These are phyloP conservation scores for Oxygymnocypris stewartii DNA, from an alignment of 2,113 vertebrate genomes.

Conservation along the genomic window DNA sequence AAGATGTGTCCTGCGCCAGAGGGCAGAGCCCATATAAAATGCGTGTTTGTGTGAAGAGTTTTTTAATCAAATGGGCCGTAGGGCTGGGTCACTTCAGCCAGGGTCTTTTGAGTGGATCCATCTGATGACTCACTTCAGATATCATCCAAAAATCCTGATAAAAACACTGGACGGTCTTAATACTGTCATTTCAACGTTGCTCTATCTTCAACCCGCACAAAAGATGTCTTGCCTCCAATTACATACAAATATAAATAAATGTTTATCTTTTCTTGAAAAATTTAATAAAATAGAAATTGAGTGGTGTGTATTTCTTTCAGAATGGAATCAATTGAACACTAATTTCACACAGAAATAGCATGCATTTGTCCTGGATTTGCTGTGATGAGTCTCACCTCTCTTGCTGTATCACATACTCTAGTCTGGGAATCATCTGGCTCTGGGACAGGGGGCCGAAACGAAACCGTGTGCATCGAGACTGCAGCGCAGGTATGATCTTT, in stretches of 20 bases:
- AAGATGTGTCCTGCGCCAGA: slow-evolving; percentile 3
- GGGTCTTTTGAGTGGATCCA: slow-evolving; percentile 25
- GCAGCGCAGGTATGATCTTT: slow-evolving; percentile 96
- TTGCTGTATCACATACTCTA: slow-evolving; percentile 83
- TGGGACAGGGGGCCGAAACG: slow-evolving; percentile 90
- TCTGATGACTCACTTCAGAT: slow-evolving; percentile 11
- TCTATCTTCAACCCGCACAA: neutral
- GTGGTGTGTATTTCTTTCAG: slow-evolving; percentile 8
- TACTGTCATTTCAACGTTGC: neutral
- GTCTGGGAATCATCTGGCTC: slow-evolving; percentile 90
- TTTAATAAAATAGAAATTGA: neutral
- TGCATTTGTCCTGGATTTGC: neutral
- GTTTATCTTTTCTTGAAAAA: neutral
- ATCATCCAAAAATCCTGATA: neutral
- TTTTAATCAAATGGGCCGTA: neutral
- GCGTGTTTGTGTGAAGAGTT: slow-evolving; percentile 1
- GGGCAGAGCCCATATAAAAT: neutral
- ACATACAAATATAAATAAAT: neutral
- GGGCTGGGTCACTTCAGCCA: slow-evolving; percentile 1
- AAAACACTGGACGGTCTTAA: neutral
- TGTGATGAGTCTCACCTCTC: slow-evolving; percentile 78
- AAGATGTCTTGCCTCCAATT: neutral
- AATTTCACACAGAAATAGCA: neutral
- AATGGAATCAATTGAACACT: neutral
- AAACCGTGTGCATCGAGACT: slow-evolving; percentile 95